phyloP scores from a whole-genome alignment of 2,797 vertebrate species.

The Margarornis squamiger region DNA sequence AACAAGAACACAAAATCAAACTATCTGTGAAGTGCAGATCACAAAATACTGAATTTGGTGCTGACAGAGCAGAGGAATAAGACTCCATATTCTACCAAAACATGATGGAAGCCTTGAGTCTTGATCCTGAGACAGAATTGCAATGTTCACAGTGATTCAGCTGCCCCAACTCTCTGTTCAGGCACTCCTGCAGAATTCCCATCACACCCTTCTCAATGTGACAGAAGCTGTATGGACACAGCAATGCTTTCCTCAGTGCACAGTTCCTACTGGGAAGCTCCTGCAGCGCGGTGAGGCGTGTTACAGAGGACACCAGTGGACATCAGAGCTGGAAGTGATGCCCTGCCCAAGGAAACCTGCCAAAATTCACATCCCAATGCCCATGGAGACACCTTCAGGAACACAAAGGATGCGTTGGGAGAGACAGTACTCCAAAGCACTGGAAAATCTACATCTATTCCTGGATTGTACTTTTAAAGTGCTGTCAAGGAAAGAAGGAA shows the following conservation, averaged over 20 bases:
- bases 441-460: not conserved
- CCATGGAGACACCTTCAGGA: rapidly evolving
- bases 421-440: not conserved
- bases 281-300: rapidly evolving
- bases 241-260: not conserved
- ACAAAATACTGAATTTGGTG: not conserved
- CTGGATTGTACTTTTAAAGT: not conserved
- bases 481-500: not conserved
- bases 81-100: not conserved
- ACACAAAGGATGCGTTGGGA: not conserved
- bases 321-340: not conserved
- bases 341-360: not conserved
- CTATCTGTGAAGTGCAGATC: not conserved
- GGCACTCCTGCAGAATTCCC: not conserved
- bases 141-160: not conserved
- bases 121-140: not conserved
- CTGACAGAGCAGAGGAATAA: not conserved
- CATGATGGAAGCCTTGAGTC: not conserved
- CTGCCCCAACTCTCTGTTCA: not conserved
- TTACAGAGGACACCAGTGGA: not conserved
- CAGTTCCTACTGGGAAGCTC: not conserved
- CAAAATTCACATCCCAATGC: not conserved
- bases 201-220: rapidly evolving
- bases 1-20: not conserved
- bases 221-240: rapidly evolving